Percentiles rank a stretch among this genome's conserved stretches.
Conservation (phyloP, 2,888 invertebrate species). For the Chesias legatella region DNA sequence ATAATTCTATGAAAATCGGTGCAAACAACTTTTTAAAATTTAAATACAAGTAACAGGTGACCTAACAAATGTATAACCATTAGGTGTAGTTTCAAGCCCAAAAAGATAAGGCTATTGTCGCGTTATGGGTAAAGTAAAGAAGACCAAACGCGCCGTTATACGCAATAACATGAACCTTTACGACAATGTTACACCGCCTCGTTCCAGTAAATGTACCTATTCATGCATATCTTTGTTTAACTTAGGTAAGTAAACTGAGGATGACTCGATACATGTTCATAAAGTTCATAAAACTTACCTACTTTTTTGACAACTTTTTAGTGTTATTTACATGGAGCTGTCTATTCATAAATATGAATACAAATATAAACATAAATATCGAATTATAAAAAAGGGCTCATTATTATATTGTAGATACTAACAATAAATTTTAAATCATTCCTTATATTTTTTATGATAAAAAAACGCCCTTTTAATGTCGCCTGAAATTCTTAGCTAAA, state of each 20-base stretch:
- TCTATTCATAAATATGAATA: too few relatives aligned
- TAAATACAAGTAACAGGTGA: constrained; percentile 14
- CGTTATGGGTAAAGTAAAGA: constrained; percentile 42
- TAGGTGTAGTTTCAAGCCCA: constrained; percentile 29
- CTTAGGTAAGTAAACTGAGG: constrained; percentile 37
- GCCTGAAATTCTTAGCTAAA: too few relatives aligned
- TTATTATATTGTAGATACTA: too few relatives aligned
- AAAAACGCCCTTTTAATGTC: too few relatives aligned
- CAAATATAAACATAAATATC: too few relatives aligned
- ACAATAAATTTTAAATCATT: too few relatives aligned
- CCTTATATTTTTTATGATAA: too few relatives aligned
- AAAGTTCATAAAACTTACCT: too few relatives aligned
- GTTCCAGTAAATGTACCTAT: constrained; percentile 40
- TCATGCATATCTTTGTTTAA: constrained; percentile 40
- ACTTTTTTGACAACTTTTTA: too few relatives aligned
- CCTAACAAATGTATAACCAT: constrained; percentile 21
- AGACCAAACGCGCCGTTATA: constrained; percentile 47
- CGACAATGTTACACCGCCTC: constrained; percentile 44
- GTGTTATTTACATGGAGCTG: too few relatives aligned
- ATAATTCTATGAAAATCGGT: too few relatives aligned
- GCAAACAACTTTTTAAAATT: constrained; percentile 1
- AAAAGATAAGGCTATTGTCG: constrained; percentile 43
- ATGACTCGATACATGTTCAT: constrained; percentile 15
- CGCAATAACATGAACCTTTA: constrained; percentile 57
- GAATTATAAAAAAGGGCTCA: too few relatives aligned